A percentile compares a stretch with the other conserved stretches of the same genome.
Conservation (phyloP, 35 echinoderm and acorn worm genomes). For the Hemicentrotus pulcherrimus region DNA sequence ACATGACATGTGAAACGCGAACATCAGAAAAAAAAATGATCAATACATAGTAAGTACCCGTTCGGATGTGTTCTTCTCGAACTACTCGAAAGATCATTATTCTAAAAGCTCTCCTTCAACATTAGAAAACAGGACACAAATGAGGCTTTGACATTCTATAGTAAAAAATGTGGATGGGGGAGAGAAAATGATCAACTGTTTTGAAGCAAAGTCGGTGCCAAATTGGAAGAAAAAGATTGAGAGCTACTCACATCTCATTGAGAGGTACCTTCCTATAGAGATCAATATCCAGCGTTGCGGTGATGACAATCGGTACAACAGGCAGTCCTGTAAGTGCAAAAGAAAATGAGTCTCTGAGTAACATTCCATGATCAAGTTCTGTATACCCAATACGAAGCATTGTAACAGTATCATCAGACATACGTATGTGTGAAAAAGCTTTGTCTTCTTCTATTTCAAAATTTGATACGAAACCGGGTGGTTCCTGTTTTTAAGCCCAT, state of each 20-base stretch:
- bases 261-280: conserved; percentile 33
- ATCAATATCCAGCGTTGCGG: conserved; percentile 41
- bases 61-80: too few relatives aligned
- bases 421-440: neutral
- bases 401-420: neutral
- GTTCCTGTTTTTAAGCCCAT: too few relatives aligned
- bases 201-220: neutral
- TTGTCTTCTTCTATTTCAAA: too few relatives aligned
- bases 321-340: conserved; percentile 42
- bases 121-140: too few relatives aligned
- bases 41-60: too few relatives aligned
- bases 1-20: too few relatives aligned
- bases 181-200: neutral
- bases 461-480: too few relatives aligned
- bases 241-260: conserved; percentile 59
- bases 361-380: neutral
- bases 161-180: too few relatives aligned
- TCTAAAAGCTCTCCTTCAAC: too few relatives aligned
- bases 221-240: neutral
- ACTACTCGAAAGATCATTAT: too few relatives aligned
- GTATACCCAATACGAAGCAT: neutral
- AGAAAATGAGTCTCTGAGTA: neutral
- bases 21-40: too few relatives aligned
- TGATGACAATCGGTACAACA: conserved; percentile 50
- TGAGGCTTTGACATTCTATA: too few relatives aligned